phyloP scores from a whole-genome alignment of 2,113 vertebrate species.

The Machaerirhynchus nigripectus region DNA sequence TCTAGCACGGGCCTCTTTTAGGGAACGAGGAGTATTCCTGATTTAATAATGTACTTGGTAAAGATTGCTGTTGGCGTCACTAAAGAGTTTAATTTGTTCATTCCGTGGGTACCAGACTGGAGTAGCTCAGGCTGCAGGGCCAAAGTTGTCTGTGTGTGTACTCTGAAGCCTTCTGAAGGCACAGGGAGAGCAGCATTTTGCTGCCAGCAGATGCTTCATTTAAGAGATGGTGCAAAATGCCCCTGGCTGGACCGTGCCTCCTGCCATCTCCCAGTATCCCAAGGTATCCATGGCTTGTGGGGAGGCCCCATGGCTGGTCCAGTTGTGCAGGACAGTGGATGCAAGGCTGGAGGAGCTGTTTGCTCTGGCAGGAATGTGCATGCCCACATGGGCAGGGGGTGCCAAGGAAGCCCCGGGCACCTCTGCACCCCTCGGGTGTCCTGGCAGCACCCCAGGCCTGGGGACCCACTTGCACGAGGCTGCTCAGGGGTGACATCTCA shows the following conservation, averaged over 20 bases:
- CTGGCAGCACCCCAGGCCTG: not conserved
- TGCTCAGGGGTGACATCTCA: not conserved
- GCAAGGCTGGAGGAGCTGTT: not conserved
- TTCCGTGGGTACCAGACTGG: not conserved
- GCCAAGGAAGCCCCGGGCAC: not conserved
- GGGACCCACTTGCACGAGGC: fast-evolving
- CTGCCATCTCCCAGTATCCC: not conserved
- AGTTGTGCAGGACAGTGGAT: not conserved
- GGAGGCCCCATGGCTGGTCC: not conserved
- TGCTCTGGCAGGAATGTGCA: not conserved
- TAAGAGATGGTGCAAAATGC: not conserved
- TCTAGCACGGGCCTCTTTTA: not conserved
- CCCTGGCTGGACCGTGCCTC: not conserved
- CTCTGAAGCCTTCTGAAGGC: not conserved
- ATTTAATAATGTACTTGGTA: not conserved
- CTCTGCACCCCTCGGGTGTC: not conserved
- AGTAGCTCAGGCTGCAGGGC: not conserved
- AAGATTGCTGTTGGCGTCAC: fast-evolving
- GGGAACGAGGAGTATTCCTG: not conserved
- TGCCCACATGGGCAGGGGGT: not conserved
- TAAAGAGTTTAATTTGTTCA: not conserved
- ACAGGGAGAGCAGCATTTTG: not conserved
- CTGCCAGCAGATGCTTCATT: not conserved
- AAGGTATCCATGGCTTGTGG: fast-evolving
- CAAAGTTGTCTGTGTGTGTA: not conserved